Conservation (phyloP, 2,888 invertebrate genomes). For the Oscheius myriophilus region DNA sequence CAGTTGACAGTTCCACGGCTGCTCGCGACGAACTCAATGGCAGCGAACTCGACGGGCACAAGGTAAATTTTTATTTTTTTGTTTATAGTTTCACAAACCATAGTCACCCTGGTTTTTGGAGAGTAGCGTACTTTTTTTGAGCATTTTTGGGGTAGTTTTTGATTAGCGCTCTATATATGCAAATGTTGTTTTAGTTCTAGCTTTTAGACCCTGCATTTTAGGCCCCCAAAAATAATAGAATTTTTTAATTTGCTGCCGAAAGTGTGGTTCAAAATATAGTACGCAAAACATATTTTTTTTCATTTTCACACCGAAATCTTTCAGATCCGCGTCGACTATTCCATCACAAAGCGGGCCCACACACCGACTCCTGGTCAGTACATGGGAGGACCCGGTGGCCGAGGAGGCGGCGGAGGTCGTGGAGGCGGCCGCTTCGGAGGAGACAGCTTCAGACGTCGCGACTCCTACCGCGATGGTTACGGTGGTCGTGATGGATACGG, state of each 20-base stretch:
- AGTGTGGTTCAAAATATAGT: too few species aligned
- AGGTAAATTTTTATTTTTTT: conserved; percentile 29
- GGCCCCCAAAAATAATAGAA: too few species aligned
- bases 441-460: conserved; percentile 19
- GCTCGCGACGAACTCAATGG: conserved; percentile 56
- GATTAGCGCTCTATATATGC: too few species aligned
- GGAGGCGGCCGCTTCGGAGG: conserved; percentile 12
- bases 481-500: too few species aligned
- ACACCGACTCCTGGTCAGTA: conserved; percentile 68
- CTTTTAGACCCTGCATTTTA: too few species aligned
- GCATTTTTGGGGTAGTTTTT: too few species aligned
- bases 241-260: too few species aligned
- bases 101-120: too few species aligned
- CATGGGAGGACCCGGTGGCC: conserved; percentile 56
- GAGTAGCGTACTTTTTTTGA: too few species aligned
- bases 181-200: too few species aligned
- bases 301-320: not conserved
- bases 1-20: conserved; percentile 56
- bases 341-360: conserved; percentile 64
- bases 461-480: conserved; percentile 20
- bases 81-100: too few species aligned
- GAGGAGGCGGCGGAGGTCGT: conserved; percentile 31
- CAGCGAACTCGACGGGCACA: conserved; percentile 49
- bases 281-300: too few species aligned
- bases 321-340: conserved; percentile 65